Evolutionary conservation across 2,888 invertebrate species (phyloP), one percentile per base, ranked within the genome.

Genomic region (Parascotia fuliginaria): DNA sequence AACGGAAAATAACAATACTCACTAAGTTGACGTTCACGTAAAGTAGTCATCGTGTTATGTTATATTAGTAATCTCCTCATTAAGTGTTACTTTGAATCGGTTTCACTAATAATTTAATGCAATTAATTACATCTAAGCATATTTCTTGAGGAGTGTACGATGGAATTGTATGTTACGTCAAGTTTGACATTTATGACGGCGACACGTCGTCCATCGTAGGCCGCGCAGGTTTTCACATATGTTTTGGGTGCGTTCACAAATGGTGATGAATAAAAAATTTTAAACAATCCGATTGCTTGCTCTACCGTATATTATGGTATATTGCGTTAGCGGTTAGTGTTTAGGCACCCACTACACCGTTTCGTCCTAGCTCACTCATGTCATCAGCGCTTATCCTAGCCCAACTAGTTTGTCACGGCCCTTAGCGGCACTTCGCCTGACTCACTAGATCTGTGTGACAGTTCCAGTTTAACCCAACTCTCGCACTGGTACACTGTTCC

Each of bases 21-120:
- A 81, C 82, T 75, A 55, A 81, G 79, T 64, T 81, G 81, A 42
- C 77, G 77, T 57, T 81, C 80, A 39, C 75, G 71, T 51, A 79
- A 63, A 37, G 78, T 68, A 60, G 58, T 68, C 61, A 70, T 68
- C 60, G 65, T 72, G 33, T 31, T 15, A 6, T 36, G 19, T 16
- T 55, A 51, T 42, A 37, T 36, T 34, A 40, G 52, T 42, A 41
- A 42, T 22, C 16, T 44, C 52, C 37, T 63, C 58, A 68, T 65
- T 52, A 34, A 63, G 49, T 47, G 16, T 24, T 16, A 51, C 57
- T 57, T 51, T 42, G n/a, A 32, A 24, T 45, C 9, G 44, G 43
- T 42, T 47, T 38, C 19, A 34, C 36, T 9, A 47, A 14, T 51
- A 40, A 28, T 54, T 57, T 42, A 29, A 36, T 38, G 27, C 60